These are phyloP conservation scores for Pachypsylla venusta DNA, from an alignment of 1,140 invertebrate genomes.

Conservation along the genomic window DNA sequence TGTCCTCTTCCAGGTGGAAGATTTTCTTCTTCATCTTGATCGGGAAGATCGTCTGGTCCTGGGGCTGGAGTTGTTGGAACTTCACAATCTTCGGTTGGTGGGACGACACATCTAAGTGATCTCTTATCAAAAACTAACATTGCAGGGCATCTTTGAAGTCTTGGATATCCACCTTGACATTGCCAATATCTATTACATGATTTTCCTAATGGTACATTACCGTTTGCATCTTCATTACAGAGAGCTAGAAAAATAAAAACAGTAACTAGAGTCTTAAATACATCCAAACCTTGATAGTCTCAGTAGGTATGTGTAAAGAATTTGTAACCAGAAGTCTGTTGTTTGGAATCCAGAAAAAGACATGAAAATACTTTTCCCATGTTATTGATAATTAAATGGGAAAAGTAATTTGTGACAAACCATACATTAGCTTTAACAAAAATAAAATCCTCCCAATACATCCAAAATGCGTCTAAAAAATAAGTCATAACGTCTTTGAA, in stretches of 20 bases:
- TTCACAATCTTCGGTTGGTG: slow-evolving; percentile 75
- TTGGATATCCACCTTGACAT: slow-evolving; percentile 80
- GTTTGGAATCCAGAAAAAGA: too few species aligned
- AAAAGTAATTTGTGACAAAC: too few species aligned
- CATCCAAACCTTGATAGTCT: too few species aligned
- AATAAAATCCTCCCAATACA: too few species aligned
- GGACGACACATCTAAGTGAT: slow-evolving; percentile 67
- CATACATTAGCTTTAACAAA: too few species aligned
- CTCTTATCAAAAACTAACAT: slow-evolving; percentile 78
- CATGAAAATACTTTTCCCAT: too few species aligned
- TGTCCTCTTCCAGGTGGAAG: slow-evolving; percentile 12
- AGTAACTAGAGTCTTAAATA: too few species aligned
- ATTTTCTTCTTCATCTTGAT: slow-evolving; percentile 20
- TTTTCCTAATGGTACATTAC: slow-evolving; percentile 61
- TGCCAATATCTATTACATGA: slow-evolving; percentile 88
- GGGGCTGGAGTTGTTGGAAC: slow-evolving; percentile 56
- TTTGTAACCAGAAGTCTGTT: too few species aligned
- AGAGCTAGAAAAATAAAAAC: slow-evolving; percentile 44
- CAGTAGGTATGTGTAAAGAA: too few species aligned
- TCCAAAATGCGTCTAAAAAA: too few species aligned
- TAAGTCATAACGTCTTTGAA: too few species aligned
- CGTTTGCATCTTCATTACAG: slow-evolving; percentile 75
- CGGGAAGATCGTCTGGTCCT: slow-evolving; percentile 34
- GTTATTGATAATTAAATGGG: too few species aligned
- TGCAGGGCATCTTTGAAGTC: slow-evolving; percentile 73